Conservation (phyloP, 2,797 vertebrate genomes). For the Pogoniulus pusillus region DNA sequence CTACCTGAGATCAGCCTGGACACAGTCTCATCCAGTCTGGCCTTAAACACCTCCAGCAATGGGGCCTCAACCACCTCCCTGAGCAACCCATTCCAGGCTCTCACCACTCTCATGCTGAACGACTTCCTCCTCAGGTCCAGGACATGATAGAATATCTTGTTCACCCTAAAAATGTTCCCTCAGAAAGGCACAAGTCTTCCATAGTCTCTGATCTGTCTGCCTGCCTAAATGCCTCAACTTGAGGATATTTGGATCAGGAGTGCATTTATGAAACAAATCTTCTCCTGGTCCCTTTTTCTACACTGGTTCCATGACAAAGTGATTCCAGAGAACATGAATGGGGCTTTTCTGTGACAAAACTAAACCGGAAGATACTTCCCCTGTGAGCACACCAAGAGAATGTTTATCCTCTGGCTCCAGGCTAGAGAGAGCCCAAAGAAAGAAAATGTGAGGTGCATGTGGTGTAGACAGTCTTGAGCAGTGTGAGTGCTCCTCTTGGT, state of each 20-base stretch:
- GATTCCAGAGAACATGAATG: not conserved
- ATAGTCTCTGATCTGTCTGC: not conserved
- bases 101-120: no score
- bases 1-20: no score
- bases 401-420: not conserved
- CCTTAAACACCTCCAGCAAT: no score
- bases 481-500: not conserved
- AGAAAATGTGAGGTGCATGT: not conserved
- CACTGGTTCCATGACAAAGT: not conserved
- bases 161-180: not conserved
- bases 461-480: not conserved
- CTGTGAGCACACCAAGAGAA: accelerated
- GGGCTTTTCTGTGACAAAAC: not conserved
- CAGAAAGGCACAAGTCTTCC: not conserved
- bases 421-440: not conserved
- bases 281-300: not conserved
- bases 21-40: no score
- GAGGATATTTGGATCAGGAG: not conserved
- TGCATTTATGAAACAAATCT: not conserved
- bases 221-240: not conserved
- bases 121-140: no score
- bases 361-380: not conserved
- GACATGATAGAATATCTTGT: not conserved
- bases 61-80: no score
- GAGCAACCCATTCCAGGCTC: no score